These are phyloP conservation scores for Megaleporinus macrocephalus DNA, from an alignment of 2,113 vertebrate genomes.

Conservation along the genomic window DNA sequence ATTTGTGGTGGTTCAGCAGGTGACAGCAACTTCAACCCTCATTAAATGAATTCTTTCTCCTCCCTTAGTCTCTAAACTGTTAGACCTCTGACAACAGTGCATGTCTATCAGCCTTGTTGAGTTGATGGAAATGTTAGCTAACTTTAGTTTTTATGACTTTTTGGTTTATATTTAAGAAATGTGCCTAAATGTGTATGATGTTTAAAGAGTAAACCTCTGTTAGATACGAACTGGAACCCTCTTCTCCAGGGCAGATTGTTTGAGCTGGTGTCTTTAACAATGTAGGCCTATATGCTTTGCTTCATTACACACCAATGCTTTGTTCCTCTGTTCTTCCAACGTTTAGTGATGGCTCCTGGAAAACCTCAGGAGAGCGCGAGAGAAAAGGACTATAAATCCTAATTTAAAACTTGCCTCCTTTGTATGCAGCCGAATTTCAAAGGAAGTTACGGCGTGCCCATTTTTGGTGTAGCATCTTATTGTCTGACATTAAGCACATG, in stretches of 20 bases:
- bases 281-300: constrained; percentile 14
- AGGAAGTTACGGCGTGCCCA: not conserved
- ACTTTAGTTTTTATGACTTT: no score
- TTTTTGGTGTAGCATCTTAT: not conserved
- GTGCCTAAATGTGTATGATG: no score
- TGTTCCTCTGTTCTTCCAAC: constrained; percentile 42
- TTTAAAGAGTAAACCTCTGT: no score
- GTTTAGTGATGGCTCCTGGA: constrained; percentile 54
- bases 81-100: no score
- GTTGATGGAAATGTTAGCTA: no score
- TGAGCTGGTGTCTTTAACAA: constrained; percentile 10
- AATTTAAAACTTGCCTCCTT: not conserved
- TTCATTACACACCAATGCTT: not conserved
- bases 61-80: no score
- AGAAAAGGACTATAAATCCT: not conserved
- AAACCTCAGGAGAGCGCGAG: not conserved
- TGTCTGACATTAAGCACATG: not conserved
- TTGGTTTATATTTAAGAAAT: no score
- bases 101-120: no score
- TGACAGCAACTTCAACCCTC: no score
- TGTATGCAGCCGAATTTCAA: not conserved
- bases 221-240: constrained; percentile 15
- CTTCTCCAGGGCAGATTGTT: constrained; percentile 17
- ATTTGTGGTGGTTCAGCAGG: no score
- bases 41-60: no score